Evolutionary conservation across 92 coral and sea anemone species (phyloP), one percentile per base, ranked within the genome.

Genomic region (Phymanthus crucifer): DNA sequence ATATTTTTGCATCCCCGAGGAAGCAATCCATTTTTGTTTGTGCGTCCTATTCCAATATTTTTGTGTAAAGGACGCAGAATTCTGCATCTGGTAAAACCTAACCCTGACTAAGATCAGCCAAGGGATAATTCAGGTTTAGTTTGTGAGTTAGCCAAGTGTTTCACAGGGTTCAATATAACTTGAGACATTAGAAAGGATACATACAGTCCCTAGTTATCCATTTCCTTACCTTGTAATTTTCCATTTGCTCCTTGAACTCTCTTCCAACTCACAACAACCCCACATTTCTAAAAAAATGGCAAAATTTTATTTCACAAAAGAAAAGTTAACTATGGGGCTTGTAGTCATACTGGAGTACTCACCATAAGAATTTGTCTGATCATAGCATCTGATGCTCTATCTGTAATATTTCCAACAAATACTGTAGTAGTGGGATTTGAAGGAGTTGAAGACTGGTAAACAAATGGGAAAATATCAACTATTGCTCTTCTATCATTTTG

Each of bases 351-450:
- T 54, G 11, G 31, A 26, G 4, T 24, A 61, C 98, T 73, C 89
- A 95, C 99, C 99, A 94, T 95, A 70, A 95, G 83, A 21, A 95
- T 90, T 80, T 95, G 99, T 78, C 99, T 95, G 77, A 95, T 84
- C 88, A 95, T 94, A 71, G 99, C 93, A 87, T 95, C 99, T 58
- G 95, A 90, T 47, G 99, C 99, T 73, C 93, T 85, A 71, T 95
- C 99, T 88, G 99, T 93, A 72, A 95, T 95, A 87, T 95, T 95
- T 85, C 99, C 99, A 87, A 95, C 99, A 91, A 95, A 95, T 87
- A 95, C 99, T 73, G 99, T 95, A 3, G 93, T 94, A 56, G 93
- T 85, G 61, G 94, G 89, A 80, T 87, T 86, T 69, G 76, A 71
- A 65, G 78, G 88, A 75, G 77, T 43, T 48, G 78, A 84, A 67